Base-by-base conservation (phyloP, 2,888 invertebrate species). In the Drosophila falleni region DNA sequence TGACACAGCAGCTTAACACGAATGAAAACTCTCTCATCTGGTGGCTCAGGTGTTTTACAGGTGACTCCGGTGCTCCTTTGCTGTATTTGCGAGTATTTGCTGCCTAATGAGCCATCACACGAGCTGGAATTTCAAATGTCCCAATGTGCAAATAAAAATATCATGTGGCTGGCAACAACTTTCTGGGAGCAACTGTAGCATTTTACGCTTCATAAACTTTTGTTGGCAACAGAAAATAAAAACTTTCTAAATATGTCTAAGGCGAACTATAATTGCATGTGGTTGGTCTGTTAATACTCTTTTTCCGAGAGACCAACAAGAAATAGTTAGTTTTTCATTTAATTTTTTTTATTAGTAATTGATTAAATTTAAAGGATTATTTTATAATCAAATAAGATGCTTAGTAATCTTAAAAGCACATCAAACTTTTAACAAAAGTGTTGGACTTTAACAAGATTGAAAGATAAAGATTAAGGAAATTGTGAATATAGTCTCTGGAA, bases 1-100 rank as follows among this genome's bases (percentile, higher is more conserved):
- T 87, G 87, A 87, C 87, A 87, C 89, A 87, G 83, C 86, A 81
- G 86, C 88, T 89, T 89, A 85, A 85, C 86, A 83, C 82, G 82
- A 59, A 67, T 47, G 47, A 46, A 58, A 58, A 37, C 13, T 47
- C 47, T 29, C 46, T 29, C 26, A 16, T 47, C 56, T 33, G 47
- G n/a, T 47, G 31, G 29, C 1, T 26, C 44, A 19, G 55, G 33
- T 65, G 39, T n/a, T 56, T 11, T n/a, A 19, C 15, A 29, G 62
- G 5, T n/a, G 29, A 5, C 6, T 29, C 29, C 5, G 29, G 5
- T 29, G 29, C 29, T 2, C 29, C 1, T 37, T 8, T 51, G 33
- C 26, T 42, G n/a, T 15, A 9, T 50, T 49, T 49, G 61, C 41
- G 58, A 6, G 54, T 51, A 69, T 69, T 74, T 70, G 59, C 74